Conservation (phyloP, 2,113 vertebrate genomes). For the Onychostoma macrolepis region DNA sequence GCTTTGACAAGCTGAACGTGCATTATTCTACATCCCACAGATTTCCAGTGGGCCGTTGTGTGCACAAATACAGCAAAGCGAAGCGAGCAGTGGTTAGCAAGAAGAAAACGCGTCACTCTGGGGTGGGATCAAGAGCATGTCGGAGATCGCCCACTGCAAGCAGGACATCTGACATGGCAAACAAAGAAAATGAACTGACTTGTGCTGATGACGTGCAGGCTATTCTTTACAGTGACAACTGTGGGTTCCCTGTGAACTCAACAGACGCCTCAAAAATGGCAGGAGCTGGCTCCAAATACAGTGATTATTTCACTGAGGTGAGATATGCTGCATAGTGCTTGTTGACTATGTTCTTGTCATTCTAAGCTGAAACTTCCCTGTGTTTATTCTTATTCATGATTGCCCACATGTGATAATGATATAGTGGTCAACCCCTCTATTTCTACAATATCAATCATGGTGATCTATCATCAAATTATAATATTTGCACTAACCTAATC, state of each 20-base stretch:
- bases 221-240: conserved; percentile 80
- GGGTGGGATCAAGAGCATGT: conserved; percentile 60
- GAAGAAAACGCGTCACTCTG: conserved; percentile 64
- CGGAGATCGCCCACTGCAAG: conserved; percentile 64
- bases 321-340: conserved; percentile 41
- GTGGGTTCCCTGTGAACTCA: conserved; percentile 82
- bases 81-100: conserved; percentile 68
- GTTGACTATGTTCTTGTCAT: neutral
- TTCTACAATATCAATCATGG: neutral
- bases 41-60: conserved; percentile 70
- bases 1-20: neutral
- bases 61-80: conserved; percentile 67
- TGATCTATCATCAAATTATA: neutral
- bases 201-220: conserved; percentile 85
- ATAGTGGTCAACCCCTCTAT: neutral
- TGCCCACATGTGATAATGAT: neutral
- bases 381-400: neutral
- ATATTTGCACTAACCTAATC: neutral
- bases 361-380: neutral
- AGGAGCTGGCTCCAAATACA: conserved; percentile 88
- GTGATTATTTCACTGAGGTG: conserved; percentile 91
- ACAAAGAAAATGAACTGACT: conserved; percentile 98
- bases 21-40: conserved; percentile 57
- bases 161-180: conserved; percentile 91
- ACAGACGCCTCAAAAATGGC: conserved; percentile 85